Conservation (phyloP, 2,113 vertebrate genomes). For the Machaerirhynchus nigripectus region DNA sequence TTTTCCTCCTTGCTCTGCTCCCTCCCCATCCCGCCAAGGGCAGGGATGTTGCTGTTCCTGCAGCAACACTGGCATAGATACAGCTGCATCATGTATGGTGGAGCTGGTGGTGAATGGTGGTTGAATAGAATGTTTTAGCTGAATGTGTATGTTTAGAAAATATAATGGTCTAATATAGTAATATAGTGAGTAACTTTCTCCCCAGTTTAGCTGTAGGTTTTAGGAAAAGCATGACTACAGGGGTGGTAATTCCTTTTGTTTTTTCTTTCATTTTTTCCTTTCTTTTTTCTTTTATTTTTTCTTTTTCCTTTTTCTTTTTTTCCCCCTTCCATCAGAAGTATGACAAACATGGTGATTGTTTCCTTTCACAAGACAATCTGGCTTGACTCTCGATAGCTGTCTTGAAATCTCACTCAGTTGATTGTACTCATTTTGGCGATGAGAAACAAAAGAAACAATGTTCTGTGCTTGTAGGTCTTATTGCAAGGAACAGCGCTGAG, state of each 20-base stretch:
- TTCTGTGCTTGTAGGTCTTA: not conserved
- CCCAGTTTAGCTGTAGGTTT: not conserved
- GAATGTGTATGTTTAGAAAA: not conserved
- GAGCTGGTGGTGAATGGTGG: not conserved
- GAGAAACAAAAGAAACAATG: not conserved
- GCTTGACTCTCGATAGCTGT: not conserved
- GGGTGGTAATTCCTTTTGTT: not conserved
- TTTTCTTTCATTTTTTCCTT: no score
- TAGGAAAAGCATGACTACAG: not conserved
- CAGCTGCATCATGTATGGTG: accelerated
- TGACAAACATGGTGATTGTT: not conserved
- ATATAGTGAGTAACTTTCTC: not conserved
- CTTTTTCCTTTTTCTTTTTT: no score
- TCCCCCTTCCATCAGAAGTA: not conserved
- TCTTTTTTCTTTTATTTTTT: accelerated
- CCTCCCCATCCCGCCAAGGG: accelerated
- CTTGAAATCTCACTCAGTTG: not conserved
- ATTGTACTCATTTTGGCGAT: not conserved
- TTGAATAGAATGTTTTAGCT: not conserved
- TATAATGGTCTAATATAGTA: not conserved
- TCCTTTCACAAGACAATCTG: not conserved
- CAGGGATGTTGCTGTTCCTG: not conserved
- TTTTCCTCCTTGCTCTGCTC: not conserved
- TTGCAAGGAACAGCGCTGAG: not conserved
- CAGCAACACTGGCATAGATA: not conserved